Evolutionary conservation across 2,113 vertebrate species (phyloP).

Genomic region (Cyanoramphus novaezelandiae): DNA sequence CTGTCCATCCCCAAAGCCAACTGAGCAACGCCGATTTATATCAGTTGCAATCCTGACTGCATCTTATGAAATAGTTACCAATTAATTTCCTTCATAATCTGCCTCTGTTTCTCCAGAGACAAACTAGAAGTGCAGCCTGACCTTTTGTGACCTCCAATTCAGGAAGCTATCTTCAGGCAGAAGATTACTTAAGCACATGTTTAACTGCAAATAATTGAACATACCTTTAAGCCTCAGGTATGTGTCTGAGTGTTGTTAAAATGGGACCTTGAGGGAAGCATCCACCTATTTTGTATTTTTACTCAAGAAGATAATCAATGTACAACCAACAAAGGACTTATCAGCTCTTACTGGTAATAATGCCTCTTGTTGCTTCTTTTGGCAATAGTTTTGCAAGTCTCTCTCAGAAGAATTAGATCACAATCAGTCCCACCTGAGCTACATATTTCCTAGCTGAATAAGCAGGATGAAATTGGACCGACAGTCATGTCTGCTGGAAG

Average conservation of each 20-base stretch:
- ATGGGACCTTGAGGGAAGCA: fast-evolving
- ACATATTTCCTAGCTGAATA: constrained; percentile 13
- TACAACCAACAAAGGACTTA: fast-evolving
- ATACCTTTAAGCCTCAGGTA: background rate
- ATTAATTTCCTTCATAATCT: background rate
- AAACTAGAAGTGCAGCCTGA: background rate
- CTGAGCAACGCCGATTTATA: background rate
- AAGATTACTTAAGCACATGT: background rate
- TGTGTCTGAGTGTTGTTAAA: background rate
- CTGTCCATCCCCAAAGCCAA: background rate
- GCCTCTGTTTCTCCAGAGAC: background rate
- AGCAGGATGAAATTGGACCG: background rate
- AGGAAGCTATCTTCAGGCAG: background rate
- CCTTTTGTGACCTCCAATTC: background rate
- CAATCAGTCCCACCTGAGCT: constrained; percentile 29
- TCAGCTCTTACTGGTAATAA: background rate
- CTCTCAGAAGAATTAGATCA: constrained; percentile 4
- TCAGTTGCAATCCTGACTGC: background rate
- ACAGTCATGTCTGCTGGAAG: background rate
- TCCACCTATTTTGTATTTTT: background rate
- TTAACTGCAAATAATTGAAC: background rate
- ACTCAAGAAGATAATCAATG: background rate
- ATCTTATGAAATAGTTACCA: background rate
- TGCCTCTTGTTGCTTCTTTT: background rate
- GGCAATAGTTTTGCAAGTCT: background rate